Percentiles rank a stretch among this genome's conserved stretches.
These are phyloP conservation scores for Echinometra lucunter DNA, from an alignment of 53 echinoderm and acorn worm species.

Conservation along the genomic window DNA sequence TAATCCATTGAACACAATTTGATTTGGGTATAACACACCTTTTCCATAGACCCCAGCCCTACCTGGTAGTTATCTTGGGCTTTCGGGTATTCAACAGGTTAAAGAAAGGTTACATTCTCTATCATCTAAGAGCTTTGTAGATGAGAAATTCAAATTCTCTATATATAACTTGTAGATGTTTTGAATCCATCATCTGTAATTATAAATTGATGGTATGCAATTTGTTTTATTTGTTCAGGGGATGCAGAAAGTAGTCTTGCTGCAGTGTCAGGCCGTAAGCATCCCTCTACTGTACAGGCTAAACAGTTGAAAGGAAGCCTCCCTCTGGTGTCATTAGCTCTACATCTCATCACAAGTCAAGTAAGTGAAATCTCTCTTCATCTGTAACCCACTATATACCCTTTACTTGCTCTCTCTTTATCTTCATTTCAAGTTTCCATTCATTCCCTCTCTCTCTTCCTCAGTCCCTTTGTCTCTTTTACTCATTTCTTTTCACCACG, in stretches of 20 bases:
- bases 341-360: constrained; percentile 94
- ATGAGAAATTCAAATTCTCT: too few relatives aligned
- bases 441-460: not conserved
- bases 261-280: constrained; percentile 90
- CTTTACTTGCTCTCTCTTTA: not conserved
- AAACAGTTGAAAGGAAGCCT: constrained; percentile 90
- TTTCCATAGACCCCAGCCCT: too few relatives aligned
- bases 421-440: not conserved
- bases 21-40: too few relatives aligned
- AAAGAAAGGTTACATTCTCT: too few relatives aligned
- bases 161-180: too few relatives aligned
- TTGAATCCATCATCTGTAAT: too few relatives aligned
- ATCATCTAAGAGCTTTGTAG: too few relatives aligned
- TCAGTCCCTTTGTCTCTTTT: too few relatives aligned
- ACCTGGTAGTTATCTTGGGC: too few relatives aligned
- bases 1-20: too few relatives aligned
- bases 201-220: not conserved
- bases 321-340: constrained; percentile 87
- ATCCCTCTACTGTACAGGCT: constrained; percentile 93
- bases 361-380: constrained; percentile 66
- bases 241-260: constrained; percentile 85
- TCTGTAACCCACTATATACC: not conserved
- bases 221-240: constrained; percentile 64
- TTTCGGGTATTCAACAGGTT: too few relatives aligned
- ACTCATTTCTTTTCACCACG: not conserved